These are phyloP conservation scores for Coecobrya sp. DNA, from an alignment of 2,888 invertebrate genomes.

Conservation along the genomic window DNA sequence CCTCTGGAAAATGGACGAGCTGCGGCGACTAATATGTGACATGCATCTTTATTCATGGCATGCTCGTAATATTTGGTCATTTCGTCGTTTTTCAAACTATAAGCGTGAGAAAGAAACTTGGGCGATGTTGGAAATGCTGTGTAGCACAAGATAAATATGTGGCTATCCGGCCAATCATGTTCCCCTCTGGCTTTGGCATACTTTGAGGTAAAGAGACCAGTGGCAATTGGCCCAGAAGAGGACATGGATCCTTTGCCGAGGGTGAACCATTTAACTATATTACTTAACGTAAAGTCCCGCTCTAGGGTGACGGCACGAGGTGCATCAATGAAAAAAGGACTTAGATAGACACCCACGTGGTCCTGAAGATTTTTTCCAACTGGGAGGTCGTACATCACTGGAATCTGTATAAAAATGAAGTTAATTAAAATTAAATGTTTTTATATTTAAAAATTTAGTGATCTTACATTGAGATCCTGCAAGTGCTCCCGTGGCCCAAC, in stretches of 20 bases:
- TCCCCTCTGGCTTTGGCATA: slow-evolving; percentile 74
- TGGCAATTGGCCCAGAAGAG: background rate
- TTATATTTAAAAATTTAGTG: too few relatives aligned
- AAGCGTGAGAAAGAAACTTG: slow-evolving; percentile 60
- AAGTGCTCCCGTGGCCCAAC: background rate
- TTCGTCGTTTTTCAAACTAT: slow-evolving; percentile 75
- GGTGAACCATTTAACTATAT: too few relatives aligned
- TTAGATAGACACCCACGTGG: too few relatives aligned
- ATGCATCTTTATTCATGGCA: slow-evolving; percentile 64
- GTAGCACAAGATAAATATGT: slow-evolving; percentile 30
- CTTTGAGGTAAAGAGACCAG: slow-evolving; percentile 35
- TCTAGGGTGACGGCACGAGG: too few relatives aligned
- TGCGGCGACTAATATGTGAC: slow-evolving; percentile 61
- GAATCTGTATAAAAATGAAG: background rate
- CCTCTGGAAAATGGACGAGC: slow-evolving; percentile 74
- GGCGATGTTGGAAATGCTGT: background rate
- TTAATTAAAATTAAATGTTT: too few relatives aligned
- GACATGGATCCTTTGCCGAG: too few relatives aligned
- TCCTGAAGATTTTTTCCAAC: background rate
- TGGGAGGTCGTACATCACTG: background rate
- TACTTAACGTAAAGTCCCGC: too few relatives aligned
- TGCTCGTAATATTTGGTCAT: slow-evolving; percentile 61
- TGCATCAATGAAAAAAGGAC: too few relatives aligned
- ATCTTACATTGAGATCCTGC: background rate
- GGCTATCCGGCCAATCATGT: slow-evolving; percentile 78